phyloP scores from a whole-genome alignment of 2,113 vertebrate genomes.

The Cyanoramphus novaezelandiae region DNA sequence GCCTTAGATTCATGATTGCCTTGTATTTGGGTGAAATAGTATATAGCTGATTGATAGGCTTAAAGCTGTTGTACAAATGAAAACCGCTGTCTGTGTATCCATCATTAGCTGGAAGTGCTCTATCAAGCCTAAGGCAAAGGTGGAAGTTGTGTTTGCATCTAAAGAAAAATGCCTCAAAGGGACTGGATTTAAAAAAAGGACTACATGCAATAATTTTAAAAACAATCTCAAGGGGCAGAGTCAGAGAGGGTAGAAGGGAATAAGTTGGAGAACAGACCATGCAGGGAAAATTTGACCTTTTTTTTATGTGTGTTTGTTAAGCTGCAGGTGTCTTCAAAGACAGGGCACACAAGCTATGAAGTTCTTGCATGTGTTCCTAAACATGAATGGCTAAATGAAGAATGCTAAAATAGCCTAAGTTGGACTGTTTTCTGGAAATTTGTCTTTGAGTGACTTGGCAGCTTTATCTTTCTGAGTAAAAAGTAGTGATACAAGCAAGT shows the following conservation, averaged over 20 bases:
- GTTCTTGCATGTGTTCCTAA: neutral
- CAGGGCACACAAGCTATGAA: neutral
- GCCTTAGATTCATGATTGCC: neutral
- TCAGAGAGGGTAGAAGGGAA: rapidly evolving
- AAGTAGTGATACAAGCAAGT: neutral
- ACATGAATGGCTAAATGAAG: neutral
- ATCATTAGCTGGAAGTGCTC: neutral
- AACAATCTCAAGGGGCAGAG: neutral
- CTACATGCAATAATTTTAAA: neutral
- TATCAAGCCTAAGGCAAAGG: neutral
- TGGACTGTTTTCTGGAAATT: neutral
- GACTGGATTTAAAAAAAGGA: neutral
- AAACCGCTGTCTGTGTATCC: neutral
- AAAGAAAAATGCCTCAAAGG: neutral
- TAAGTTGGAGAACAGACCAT: neutral
- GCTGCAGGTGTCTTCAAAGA: neutral
- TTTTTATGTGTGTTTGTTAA: neutral
- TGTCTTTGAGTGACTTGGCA: neutral
- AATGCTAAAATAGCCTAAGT: neutral
- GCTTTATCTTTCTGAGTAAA: neutral
- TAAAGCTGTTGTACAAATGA: neutral
- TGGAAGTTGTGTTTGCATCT: neutral
- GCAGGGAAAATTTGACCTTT: neutral
- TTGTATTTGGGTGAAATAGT: neutral
- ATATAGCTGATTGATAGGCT: neutral